A percentile compares a stretch with the other conserved stretches of the same genome.
Evolutionary conservation across 2,888 invertebrate species (phyloP).

Genomic region (Erebia palarica): DNA sequence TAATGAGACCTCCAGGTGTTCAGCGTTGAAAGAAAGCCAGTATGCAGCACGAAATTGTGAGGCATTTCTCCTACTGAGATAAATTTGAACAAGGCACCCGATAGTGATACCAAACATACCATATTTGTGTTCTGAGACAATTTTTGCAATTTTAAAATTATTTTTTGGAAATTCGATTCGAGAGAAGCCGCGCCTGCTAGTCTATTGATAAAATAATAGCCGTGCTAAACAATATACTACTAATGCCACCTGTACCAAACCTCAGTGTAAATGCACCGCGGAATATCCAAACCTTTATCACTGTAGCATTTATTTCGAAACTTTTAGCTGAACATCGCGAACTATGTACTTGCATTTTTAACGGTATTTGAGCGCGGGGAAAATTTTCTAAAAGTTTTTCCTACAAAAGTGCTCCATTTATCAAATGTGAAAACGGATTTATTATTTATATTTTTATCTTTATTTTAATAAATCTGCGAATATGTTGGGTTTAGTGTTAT

Average conservation of each 20-base stretch:
- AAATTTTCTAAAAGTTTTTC: constrained; percentile 31
- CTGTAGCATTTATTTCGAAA: constrained; percentile 31
- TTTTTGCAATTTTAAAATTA: too few species aligned
- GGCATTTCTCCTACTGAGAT: too few species aligned
- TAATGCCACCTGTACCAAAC: constrained; percentile 5
- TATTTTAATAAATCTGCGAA: constrained; percentile 7
- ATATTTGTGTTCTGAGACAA: too few species aligned
- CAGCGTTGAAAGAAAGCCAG: too few species aligned
- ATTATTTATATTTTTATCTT: constrained; percentile 27
- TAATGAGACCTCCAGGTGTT: too few species aligned
- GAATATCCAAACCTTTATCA: constrained; percentile 24
- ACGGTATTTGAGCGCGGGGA: constrained; percentile 27
- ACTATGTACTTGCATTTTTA: constrained; percentile 30
- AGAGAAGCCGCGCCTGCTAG: too few species aligned
- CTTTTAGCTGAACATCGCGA: constrained; percentile 27
- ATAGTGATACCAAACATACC: too few species aligned
- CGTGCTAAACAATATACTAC: background rate
- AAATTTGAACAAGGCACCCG: too few species aligned
- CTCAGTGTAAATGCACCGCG: constrained; percentile 4
- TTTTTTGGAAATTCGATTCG: too few species aligned
- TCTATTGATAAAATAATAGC: background rate
- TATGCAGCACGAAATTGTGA: too few species aligned
- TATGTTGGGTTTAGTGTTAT: background rate
- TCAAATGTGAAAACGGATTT: constrained; percentile 29
- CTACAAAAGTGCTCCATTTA: constrained; percentile 30